Evolutionary conservation across 1,140 invertebrate species (phyloP).

Genomic region (Lordiphosa collinella): DNA sequence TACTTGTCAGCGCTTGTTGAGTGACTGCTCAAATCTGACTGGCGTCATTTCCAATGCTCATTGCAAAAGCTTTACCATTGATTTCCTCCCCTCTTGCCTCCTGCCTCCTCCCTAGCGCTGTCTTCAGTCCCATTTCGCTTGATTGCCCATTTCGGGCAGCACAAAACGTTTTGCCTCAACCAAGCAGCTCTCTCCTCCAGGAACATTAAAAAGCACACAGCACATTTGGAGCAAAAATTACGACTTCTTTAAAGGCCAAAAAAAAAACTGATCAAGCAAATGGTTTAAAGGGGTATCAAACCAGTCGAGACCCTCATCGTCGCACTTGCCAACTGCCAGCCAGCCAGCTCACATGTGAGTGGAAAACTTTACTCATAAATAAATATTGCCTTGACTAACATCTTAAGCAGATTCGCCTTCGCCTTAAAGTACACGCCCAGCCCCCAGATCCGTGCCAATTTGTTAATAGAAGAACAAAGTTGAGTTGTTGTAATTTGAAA

Average conservation of each 20-base stretch:
- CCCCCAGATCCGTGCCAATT: constrained; percentile 69
- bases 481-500: constrained; percentile 64
- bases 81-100: constrained; percentile 24
- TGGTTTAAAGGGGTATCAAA: no score
- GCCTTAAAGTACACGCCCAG: constrained; percentile 29
- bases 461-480: constrained; percentile 62
- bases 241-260: not conserved
- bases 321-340: constrained; percentile 3
- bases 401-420: constrained; percentile 49
- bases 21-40: constrained; percentile 66
- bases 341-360: constrained; percentile 3
- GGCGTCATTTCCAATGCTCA: constrained; percentile 49
- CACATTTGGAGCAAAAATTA: constrained; percentile 8
- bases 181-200: constrained; percentile 12
- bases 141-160: constrained; percentile 66
- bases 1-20: constrained; percentile 27
- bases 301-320: not conserved
- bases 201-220: constrained; percentile 45
- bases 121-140: constrained; percentile 48
- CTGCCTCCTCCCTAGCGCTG: constrained; percentile 1
- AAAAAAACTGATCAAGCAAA: no score
- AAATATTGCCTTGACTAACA: constrained; percentile 65
- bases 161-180: constrained; percentile 26
- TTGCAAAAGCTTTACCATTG: constrained; percentile 52
- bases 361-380: constrained; percentile 67